Conservation (phyloP, 2,888 invertebrate species). For the Cephus pygmeus region DNA sequence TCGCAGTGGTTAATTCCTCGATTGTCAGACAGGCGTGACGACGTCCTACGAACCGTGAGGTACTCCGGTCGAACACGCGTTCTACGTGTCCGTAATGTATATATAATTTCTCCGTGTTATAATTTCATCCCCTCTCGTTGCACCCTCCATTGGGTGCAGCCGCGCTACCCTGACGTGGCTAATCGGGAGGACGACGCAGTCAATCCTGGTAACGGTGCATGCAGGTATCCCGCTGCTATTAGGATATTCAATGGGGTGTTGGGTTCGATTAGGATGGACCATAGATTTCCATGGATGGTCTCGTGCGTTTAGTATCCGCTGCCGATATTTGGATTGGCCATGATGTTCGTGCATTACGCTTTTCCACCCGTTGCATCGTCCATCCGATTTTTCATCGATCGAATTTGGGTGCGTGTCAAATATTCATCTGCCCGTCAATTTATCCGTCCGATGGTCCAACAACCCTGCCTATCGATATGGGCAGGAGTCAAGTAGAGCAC, state of each 20-base stretch:
- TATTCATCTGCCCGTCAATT: neutral
- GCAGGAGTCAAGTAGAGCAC: neutral
- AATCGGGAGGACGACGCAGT: neutral
- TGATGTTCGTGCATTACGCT: neutral
- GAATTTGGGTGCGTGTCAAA: neutral
- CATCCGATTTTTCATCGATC: neutral
- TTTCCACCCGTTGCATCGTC: neutral
- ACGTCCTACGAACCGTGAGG: neutral
- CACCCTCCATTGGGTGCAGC: neutral
- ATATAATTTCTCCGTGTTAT: neutral
- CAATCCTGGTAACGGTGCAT: neutral
- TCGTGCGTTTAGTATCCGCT: neutral
- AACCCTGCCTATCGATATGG: neutral
- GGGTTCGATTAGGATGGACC: neutral
- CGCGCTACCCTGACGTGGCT: neutral
- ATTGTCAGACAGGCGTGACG: conserved; percentile 45
- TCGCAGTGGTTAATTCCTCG: conserved; percentile 36
- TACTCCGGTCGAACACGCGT: neutral
- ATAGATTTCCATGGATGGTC: neutral
- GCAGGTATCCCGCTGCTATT: neutral
- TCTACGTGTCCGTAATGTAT: neutral
- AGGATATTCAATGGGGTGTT: neutral
- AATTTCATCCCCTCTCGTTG: neutral
- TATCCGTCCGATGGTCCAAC: too few relatives aligned
- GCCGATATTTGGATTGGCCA: neutral